Percentiles rank a stretch among this genome's conserved stretches.
These are phyloP conservation scores for Serilophus lunatus DNA, from an alignment of 2,113 vertebrate species.

Conservation along the genomic window DNA sequence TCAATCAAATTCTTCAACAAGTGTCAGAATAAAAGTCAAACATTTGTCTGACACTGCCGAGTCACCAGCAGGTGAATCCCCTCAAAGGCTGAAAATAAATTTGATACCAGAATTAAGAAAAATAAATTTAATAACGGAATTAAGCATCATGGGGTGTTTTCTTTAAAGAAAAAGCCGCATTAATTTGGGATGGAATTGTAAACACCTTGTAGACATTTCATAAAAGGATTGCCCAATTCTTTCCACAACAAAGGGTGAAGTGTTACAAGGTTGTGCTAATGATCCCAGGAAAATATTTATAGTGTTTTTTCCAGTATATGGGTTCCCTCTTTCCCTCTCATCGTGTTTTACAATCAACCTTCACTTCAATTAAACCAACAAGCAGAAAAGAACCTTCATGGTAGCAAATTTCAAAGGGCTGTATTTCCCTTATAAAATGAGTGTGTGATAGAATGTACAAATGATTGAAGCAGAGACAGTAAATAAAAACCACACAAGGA, in stretches of 20 bases:
- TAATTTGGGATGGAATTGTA: neutral
- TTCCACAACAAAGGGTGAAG: neutral
- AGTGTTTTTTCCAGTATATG: conserved; percentile 41
- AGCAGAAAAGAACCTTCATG: neutral
- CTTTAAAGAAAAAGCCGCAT: neutral
- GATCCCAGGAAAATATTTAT: conserved; percentile 44
- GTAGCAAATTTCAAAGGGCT: neutral
- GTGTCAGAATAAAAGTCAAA: conserved; percentile 79
- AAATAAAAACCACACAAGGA: neutral
- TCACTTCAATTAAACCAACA: neutral
- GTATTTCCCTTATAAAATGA: neutral
- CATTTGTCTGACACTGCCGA: conserved; percentile 71
- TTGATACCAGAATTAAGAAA: neutral
- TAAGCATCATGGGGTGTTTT: neutral
- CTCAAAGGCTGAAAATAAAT: conserved; percentile 17
- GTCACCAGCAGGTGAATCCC: conserved; percentile 52
- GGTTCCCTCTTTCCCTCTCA: neutral
- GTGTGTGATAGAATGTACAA: neutral
- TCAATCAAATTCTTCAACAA: conserved; percentile 86
- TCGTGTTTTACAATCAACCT: neutral
- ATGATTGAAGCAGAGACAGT: neutral
- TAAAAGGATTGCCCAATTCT: neutral
- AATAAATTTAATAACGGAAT: neutral
- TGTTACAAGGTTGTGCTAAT: neutral
- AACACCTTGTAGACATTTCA: neutral